Evolutionary conservation across 2,797 vertebrate genomes (phyloP).

Genomic region (Enteromius afrohamiltoni): DNA sequence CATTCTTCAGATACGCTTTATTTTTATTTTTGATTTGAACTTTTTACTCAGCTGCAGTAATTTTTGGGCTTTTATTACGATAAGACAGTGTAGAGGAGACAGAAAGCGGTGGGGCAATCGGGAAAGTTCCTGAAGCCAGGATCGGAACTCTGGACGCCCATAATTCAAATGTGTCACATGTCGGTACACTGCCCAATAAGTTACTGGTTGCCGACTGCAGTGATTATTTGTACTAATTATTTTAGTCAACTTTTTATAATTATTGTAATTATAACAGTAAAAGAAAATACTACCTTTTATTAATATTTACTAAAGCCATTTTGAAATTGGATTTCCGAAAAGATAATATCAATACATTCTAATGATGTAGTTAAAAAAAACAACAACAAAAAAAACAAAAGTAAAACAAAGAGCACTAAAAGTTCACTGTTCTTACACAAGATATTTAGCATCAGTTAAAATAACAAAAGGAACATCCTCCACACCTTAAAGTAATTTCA

Average conservation of each 20-base stretch:
- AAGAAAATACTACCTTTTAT: not conserved
- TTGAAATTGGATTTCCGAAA: no score
- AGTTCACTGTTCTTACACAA: not conserved
- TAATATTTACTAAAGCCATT: no score
- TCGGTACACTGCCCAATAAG: not conserved
- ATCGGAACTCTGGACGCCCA: not conserved
- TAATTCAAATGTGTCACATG: not conserved
- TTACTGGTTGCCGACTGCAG: not conserved
- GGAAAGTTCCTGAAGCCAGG: not conserved
- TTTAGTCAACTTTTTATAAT: not conserved
- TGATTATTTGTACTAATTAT: not conserved
- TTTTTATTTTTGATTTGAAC: not conserved
- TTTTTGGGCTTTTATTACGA: not conserved
- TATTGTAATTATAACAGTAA: not conserved
- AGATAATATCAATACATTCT: no score
- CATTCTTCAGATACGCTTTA: no score
- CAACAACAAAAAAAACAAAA: no score
- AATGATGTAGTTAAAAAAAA: no score
- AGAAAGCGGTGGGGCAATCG: no score
- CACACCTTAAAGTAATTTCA: slow-evolving; percentile 48
- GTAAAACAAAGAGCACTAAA: not conserved
- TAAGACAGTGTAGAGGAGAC: not conserved
- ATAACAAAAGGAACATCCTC: slow-evolving; percentile 37
- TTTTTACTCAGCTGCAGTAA: not conserved
- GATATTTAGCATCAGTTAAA: slow-evolving; percentile 6